Evolutionary conservation across 1,140 invertebrate genomes (phyloP).

Genomic region (Rhopalosiphum maidis): DNA sequence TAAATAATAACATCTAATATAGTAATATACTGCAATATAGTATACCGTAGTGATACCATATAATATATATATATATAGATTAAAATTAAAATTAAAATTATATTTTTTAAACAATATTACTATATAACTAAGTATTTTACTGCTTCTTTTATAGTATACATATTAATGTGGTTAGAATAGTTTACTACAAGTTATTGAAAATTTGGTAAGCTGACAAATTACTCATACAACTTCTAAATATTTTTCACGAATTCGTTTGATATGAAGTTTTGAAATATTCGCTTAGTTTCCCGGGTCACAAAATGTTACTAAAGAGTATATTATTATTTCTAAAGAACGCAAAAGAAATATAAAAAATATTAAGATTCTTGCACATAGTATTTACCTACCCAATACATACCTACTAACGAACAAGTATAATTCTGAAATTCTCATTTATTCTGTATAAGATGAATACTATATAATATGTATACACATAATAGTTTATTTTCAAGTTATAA

Average conservation of each 20-base stretch:
- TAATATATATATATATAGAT: background rate
- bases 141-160: background rate
- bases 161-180: background rate
- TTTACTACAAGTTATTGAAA: background rate
- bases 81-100: background rate
- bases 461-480: background rate
- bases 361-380: background rate
- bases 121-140: background rate
- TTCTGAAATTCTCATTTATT: background rate
- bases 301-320: background rate
- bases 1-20: background rate
- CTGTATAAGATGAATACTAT: background rate
- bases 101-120: background rate
- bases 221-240: background rate
- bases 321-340: background rate
- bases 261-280: background rate
- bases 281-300: background rate
- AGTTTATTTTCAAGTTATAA: background rate
- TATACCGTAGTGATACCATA: no score
- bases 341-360: background rate
- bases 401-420: background rate
- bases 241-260: background rate
- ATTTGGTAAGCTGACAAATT: background rate
- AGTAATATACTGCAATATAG: no score
- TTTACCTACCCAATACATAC: background rate